A percentile compares a stretch with the other conserved stretches of the same genome.
These are phyloP conservation scores for Echinometra lucunter DNA, from an alignment of 53 echinoderm and acorn worm species.

Conservation along the genomic window DNA sequence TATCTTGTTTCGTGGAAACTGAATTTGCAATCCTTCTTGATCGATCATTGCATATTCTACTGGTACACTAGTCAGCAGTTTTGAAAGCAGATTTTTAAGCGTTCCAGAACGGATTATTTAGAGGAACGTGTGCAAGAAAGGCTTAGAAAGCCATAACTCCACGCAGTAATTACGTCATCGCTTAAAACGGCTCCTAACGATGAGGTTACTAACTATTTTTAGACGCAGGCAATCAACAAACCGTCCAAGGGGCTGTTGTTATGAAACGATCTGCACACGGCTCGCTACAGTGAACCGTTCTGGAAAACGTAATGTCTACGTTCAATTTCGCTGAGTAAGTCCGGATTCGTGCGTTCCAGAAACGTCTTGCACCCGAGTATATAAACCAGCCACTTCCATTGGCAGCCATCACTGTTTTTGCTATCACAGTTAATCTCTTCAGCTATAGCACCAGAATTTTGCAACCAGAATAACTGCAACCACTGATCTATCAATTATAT, in stretches of 20 bases:
- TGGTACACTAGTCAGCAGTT: neutral
- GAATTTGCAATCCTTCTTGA: neutral
- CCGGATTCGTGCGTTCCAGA: conserved; percentile 68
- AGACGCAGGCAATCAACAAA: conserved; percentile 30
- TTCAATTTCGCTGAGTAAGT: conserved; percentile 68
- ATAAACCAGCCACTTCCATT: conserved; percentile 6
- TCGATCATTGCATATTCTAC: neutral
- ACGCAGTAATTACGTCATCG: neutral
- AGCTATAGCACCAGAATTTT: neutral
- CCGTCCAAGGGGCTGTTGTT: conserved; percentile 7
- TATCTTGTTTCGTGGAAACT: no score
- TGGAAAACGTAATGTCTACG: conserved; percentile 67
- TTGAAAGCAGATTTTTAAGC: neutral
- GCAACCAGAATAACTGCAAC: neutral
- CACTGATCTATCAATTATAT: no score
- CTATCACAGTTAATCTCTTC: neutral
- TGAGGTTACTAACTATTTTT: conserved; percentile 31
- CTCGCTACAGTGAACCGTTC: conserved; percentile 28
- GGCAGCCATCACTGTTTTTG: conserved; percentile 19
- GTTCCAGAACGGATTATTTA: conserved; percentile 40
- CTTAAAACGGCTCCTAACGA: neutral
- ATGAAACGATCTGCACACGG: conserved; percentile 43
- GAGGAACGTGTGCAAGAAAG: conserved; percentile 13
- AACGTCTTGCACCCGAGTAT: conserved; percentile 37
- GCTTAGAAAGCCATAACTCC: neutral